Evolutionary conservation across 2,797 vertebrate genomes (phyloP), one percentile per base, ranked within the genome.

Genomic region (Taenioides sp.): DNA sequence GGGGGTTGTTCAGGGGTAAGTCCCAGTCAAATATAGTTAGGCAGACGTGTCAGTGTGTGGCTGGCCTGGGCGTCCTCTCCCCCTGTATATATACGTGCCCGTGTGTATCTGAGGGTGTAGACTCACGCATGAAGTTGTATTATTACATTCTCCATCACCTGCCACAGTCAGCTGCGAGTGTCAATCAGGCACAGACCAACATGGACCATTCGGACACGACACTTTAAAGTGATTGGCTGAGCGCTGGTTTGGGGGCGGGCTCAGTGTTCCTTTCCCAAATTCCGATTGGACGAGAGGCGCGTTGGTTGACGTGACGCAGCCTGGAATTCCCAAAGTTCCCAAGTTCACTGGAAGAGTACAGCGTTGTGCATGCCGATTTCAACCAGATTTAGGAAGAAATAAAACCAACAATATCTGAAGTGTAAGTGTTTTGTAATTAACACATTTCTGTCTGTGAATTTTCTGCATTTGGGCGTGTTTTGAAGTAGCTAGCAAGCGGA

Each of bases 291-390:
- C 31, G 58, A 80, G 40, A 76, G 59, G 22, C 27, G 31, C 16
- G 27, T 62, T 54, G 66, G 75, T 75, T 57, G 69, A 82, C 70
- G 87, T 92, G 88, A 92, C 90, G 92, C 88, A 91, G 85, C 75
- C 83, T 60, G 87, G 92, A 92, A 90, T 93, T 93, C 91, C 90
- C 88, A 86, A 92, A 92, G 88, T 94, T 93, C 79, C 86, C 87
- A 92, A 93, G 83, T 93, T 92, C 86, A 87, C 71, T 31, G 75
- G 75, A 88, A 77, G 73, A 84, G 76, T 87, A 37, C 57, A 78
- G 50, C 84, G 62, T 70, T 77, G 74, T 70, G 65, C 58, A 37
- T 66, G 27, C 27, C 50, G 22, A 69, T 66, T 71, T 68, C 76
- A 64, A 23, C 47, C 27, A 71, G 47, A 28, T 57, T 70, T 75